Conservation (phyloP, 2,888 invertebrate species). For the Volucella inflata region DNA sequence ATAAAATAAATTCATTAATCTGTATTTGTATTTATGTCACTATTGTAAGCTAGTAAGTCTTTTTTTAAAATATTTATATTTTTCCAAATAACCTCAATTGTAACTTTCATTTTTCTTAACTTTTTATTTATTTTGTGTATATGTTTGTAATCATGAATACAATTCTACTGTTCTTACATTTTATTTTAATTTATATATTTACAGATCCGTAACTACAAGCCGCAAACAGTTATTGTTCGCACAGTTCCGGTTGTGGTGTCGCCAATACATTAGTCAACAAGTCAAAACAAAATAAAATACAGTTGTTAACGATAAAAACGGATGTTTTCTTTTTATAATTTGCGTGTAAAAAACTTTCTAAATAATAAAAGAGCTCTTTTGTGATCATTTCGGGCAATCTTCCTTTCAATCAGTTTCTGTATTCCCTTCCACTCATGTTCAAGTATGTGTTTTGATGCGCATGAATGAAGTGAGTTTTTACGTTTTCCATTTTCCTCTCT, state of each 20-base stretch:
- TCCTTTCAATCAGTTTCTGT: slow-evolving; percentile 79
- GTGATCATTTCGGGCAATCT: slow-evolving; percentile 78
- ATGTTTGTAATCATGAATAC: too few relatives aligned
- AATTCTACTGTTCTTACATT: too few relatives aligned
- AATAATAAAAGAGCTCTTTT: slow-evolving; percentile 80
- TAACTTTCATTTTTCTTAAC: background rate
- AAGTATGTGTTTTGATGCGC: slow-evolving; percentile 78
- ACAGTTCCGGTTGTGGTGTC: slow-evolving; percentile 73
- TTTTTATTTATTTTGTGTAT: background rate
- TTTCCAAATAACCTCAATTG: too few relatives aligned
- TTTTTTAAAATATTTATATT: too few relatives aligned
- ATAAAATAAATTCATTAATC: too few relatives aligned
- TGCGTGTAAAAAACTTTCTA: slow-evolving; percentile 80
- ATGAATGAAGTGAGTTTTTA: slow-evolving; percentile 71
- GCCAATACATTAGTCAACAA: slow-evolving; percentile 6
- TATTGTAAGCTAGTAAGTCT: too few relatives aligned
- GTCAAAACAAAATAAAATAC: background rate
- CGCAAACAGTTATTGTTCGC: slow-evolving; percentile 77
- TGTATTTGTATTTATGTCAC: too few relatives aligned
- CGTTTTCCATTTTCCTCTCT: slow-evolving; percentile 78
- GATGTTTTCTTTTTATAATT: slow-evolving; percentile 77
- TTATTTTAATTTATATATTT: slow-evolving; percentile 55
- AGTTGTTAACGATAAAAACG: slow-evolving; percentile 28
- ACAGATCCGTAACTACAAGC: slow-evolving; percentile 78
- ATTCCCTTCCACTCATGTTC: slow-evolving; percentile 81